A percentile compares a stretch with the other conserved stretches of the same genome.
These are phyloP conservation scores for Limulus polyphemus DNA, from an alignment of 2,888 invertebrate species.

Conservation along the genomic window DNA sequence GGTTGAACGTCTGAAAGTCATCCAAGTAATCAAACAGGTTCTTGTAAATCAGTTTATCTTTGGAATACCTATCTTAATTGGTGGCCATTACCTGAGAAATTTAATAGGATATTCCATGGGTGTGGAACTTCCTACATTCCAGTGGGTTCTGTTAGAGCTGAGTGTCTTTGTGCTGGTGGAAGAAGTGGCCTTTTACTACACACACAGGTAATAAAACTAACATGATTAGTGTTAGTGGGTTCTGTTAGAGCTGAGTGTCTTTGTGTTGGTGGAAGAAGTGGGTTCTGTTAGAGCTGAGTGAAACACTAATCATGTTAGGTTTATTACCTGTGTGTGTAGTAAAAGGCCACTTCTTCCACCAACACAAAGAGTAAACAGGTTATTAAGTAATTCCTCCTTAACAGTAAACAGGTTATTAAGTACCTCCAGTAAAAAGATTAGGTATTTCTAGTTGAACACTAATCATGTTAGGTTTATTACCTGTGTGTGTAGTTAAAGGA, in stretches of 20 bases:
- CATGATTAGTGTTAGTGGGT: too few relatives aligned
- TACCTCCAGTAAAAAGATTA: too few relatives aligned
- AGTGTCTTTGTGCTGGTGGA: constrained; percentile 59
- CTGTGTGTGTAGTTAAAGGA: constrained; percentile 69
- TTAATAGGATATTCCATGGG: constrained; percentile 46
- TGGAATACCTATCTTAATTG: constrained; percentile 50
- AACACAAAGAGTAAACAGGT: constrained; percentile 61
- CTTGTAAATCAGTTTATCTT: constrained; percentile 60
- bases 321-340: constrained; percentile 57
- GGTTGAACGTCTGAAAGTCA: constrained; percentile 31
- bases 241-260: constrained; percentile 56
- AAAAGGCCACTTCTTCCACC: constrained; percentile 69
- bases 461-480: too few relatives aligned
- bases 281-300: constrained; percentile 57
- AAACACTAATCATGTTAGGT: too few relatives aligned
- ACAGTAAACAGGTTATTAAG: too few relatives aligned
- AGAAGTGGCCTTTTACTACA: constrained; percentile 71
- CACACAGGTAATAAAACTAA: constrained; percentile 49
- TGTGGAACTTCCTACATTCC: constrained; percentile 54
- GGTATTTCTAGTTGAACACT: too few relatives aligned
- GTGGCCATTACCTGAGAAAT: constrained; percentile 50
- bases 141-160: constrained; percentile 60
- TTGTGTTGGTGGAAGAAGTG: constrained; percentile 63
- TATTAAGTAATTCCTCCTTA: too few relatives aligned
- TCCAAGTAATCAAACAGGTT: constrained; percentile 52